Evolutionary conservation across 2,888 invertebrate species (phyloP).

Genomic region (Scaptomyza tumidula): DNA sequence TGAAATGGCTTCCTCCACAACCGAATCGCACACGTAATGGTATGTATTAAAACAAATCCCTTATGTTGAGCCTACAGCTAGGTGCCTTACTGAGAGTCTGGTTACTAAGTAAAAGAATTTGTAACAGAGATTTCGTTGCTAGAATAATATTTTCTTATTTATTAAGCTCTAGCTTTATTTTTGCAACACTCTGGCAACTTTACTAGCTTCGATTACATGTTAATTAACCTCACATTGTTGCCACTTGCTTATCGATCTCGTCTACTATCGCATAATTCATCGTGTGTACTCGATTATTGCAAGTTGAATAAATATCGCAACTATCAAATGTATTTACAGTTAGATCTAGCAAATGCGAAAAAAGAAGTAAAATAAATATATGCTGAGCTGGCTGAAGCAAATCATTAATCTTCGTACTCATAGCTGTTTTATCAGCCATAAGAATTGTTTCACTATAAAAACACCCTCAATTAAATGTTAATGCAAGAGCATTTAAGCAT

Average conservation of each 20-base stretch:
- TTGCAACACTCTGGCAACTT: too few relatives aligned
- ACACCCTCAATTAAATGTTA: not conserved
- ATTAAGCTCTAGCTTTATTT: too few relatives aligned
- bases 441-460: not conserved
- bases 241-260: not conserved
- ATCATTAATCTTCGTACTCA: conserved; percentile 7
- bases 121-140: not conserved
- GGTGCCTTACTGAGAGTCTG: not conserved
- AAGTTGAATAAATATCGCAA: not conserved
- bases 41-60: conserved; percentile 60
- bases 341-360: not conserved
- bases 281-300: not conserved
- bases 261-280: not conserved
- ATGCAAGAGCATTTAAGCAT: conserved; percentile 30
- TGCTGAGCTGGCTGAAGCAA: not conserved
- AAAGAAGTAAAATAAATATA: not conserved
- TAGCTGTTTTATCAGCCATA: not conserved
- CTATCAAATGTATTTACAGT: not conserved
- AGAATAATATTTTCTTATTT: too few relatives aligned
- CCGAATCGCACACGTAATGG: conserved; percentile 91
- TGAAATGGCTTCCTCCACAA: conserved; percentile 93
- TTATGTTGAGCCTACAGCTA: not conserved
- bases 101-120: not conserved
- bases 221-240: too few relatives aligned
- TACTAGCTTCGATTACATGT: too few relatives aligned